Percentiles rank a stretch among this genome's conserved stretches.
Conservation (phyloP, 2,888 invertebrate genomes). For the Aspidapion aeneum region DNA sequence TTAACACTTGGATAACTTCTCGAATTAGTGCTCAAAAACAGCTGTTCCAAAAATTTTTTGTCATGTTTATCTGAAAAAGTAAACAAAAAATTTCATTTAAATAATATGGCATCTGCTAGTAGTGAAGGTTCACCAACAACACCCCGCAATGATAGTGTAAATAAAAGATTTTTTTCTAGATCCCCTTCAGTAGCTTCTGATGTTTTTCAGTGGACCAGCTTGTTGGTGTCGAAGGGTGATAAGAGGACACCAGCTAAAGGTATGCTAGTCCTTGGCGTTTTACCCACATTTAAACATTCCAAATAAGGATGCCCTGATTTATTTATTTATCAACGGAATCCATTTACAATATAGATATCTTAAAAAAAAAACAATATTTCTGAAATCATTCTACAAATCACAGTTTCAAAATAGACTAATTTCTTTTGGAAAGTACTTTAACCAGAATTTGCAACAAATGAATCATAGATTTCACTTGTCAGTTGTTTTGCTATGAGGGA, state of each 20-base stretch:
- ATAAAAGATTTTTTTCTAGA: constrained; percentile 48
- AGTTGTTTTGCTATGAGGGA: too few species aligned
- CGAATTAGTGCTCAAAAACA: too few species aligned
- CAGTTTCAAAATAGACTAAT: too few species aligned
- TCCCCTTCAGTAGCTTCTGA: constrained; percentile 59
- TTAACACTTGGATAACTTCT: too few species aligned
- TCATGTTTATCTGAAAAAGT: constrained; percentile 1
- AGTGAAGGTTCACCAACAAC: constrained; percentile 48
- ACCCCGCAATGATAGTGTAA: constrained; percentile 30
- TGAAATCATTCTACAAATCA: too few species aligned
- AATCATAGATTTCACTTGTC: too few species aligned
- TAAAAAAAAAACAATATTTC: too few species aligned
- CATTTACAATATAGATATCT: too few species aligned
- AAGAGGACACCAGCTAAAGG: constrained; percentile 23
- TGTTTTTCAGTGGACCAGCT: constrained; percentile 46
- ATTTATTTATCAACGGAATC: neutral
- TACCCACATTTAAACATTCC: too few species aligned
- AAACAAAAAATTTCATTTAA: constrained; percentile 14
- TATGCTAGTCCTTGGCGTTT: neutral
- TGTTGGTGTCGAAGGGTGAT: constrained; percentile 38
- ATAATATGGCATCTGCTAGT: constrained; percentile 45
- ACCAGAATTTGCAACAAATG: neutral
- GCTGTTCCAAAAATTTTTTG: too few species aligned
- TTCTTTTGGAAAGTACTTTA: neutral
- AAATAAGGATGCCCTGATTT: too few species aligned